These are phyloP conservation scores for Boloria euphrosyne DNA, from an alignment of 2,888 invertebrate species.

Conservation along the genomic window DNA sequence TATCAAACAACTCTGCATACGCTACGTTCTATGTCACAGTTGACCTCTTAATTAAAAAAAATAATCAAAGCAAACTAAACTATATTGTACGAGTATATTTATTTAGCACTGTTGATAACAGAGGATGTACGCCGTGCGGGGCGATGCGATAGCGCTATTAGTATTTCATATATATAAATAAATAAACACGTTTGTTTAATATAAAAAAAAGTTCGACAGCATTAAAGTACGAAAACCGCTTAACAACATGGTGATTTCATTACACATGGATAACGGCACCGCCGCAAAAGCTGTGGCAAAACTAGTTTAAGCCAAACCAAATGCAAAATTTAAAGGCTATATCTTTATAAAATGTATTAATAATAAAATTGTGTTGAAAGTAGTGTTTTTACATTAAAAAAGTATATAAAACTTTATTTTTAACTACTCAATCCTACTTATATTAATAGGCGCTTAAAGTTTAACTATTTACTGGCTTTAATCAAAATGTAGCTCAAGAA, in stretches of 20 bases:
- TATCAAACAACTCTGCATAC: not conserved
- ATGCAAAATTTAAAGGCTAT: not conserved
- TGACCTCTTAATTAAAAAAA: not conserved
- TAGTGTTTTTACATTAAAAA: too few relatives aligned
- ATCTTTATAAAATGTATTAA: not conserved
- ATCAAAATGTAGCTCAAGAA: constrained; percentile 6
- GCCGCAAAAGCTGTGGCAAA: constrained; percentile 2
- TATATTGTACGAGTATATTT: constrained; percentile 7
- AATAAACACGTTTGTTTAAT: not conserved
- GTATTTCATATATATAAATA: not conserved
- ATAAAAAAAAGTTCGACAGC: not conserved
- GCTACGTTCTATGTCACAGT: not conserved
- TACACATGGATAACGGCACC: constrained; percentile 12
- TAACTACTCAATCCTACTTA: not conserved
- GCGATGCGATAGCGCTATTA: not conserved
- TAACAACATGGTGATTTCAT: not conserved
- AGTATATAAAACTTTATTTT: not conserved
- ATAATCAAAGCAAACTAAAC: not conserved
- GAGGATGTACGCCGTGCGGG: not conserved
- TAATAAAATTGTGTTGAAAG: too few relatives aligned
- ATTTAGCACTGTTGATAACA: not conserved
- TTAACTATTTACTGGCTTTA: constrained; percentile 2
- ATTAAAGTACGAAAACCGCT: not conserved
- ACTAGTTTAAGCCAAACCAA: constrained; percentile 11
- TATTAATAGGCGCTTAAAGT: not conserved